Conservation (phyloP, 2,113 vertebrate genomes). For the Deroptyus accipitrinus region DNA sequence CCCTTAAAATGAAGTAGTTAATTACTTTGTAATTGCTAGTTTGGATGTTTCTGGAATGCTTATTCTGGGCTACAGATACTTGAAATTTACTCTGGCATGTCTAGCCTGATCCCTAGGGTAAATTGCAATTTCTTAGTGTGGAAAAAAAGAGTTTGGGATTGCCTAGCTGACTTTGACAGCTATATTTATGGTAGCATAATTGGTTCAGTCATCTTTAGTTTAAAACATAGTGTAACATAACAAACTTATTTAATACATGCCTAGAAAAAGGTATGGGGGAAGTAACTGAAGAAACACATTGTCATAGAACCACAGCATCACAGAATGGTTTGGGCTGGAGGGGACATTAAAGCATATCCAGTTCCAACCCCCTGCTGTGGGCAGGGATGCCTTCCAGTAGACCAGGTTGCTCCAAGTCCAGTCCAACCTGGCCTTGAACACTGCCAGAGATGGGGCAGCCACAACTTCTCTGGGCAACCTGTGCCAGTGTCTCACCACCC, state of each 20-base stretch:
- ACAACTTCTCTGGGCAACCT: background rate
- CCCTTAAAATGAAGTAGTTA: background rate
- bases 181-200: slow-evolving; percentile 12
- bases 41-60: background rate
- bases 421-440: background rate
- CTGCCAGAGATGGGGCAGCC: background rate
- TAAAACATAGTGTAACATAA: background rate
- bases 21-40: background rate
- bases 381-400: background rate
- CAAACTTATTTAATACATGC: background rate
- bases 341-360: background rate
- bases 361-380: background rate
- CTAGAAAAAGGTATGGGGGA: background rate
- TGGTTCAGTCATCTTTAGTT: slow-evolving; percentile 5
- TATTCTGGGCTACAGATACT: background rate
- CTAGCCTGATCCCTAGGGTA: background rate
- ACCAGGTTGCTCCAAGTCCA: background rate
- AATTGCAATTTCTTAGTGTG: background rate
- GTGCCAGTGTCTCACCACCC: background rate
- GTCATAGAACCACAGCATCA: background rate
- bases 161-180: background rate
- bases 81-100: background rate
- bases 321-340: background rate
- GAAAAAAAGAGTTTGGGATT: background rate
- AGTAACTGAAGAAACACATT: background rate